Evolutionary conservation across 2,113 vertebrate genomes (phyloP), one percentile per base, ranked within the genome.

Genomic region (Dissostichus mawsoni): DNA sequence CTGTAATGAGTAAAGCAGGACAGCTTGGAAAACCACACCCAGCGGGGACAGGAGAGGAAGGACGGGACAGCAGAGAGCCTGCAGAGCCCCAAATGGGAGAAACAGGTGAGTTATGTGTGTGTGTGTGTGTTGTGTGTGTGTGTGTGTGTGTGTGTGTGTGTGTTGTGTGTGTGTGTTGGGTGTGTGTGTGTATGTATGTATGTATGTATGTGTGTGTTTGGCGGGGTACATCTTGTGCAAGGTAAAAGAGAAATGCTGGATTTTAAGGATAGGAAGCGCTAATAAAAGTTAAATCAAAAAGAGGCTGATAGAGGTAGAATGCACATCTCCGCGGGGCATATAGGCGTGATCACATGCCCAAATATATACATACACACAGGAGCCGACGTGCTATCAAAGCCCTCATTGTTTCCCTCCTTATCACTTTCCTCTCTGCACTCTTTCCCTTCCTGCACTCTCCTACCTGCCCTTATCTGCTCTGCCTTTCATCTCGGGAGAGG

Each of bases 401-500:
- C 76, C 58, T 69, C 87, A 86, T 91, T 93, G 92, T 93, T 83
- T 78, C 18, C 75, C 64, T 53, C 51, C 85, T 90, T 91, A 93
- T 91, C 89, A 89, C 81, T 83, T 89, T 81, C 84, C 85, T 85
- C 74, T 64, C 75, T 81, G 82, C 86, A 78, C 87, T 88, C 89
- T 82, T 81, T 83, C 73, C 79, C 84, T 91, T 91, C 90, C 90
- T 90, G 90, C 75, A 50, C 87, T 90, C 89, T 76, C 84, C 82
- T 93, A 93, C 92, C 92, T 93, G 88, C 59, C 78, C 87, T 90
- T 91, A 93, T 93, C 92, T 91, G 23, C 69, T 44, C 53, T 74
- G 45, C 36, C 79, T 93, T 93, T 93, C 91, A 93, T 93, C 88
- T 92, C 12, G 4, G 33, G 68, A 85, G 81, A 87, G 89, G 87